Evolutionary conservation across 2,888 invertebrate species (phyloP), one percentile per base, ranked within the genome.

Genomic region (Archaeoteleia sp.): DNA sequence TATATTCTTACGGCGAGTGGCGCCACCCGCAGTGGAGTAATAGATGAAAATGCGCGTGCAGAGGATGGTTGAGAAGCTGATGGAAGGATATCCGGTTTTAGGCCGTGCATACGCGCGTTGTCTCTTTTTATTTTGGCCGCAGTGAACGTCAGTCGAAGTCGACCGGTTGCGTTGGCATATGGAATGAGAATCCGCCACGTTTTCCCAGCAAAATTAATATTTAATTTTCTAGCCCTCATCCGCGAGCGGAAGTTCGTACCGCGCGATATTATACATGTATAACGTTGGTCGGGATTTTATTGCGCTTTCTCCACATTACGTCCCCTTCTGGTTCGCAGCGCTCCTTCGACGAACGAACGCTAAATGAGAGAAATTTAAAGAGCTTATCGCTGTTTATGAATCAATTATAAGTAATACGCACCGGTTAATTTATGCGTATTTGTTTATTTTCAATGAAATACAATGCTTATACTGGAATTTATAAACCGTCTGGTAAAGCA

Each of bases 201-300:
- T 67, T 35, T 62, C 70, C 60, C 55, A 67, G 69, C 65, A 63
- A 75, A 80, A 82, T 82, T 82, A 82, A 81, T 82, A 81, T 81
- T 82, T 82, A 79, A 82, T 80, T 80, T 79, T 76, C 76, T 69
- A 78, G 75, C 77, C 75, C 74, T 77, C 75, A 73, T 74, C 74
- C 76, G 71, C 74, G 65, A 55, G 70, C 70, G 73, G 78, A 76
- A 74, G 72, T 70, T 75, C 54, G 66, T 68, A 70, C 73, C 71
- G 71, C 69, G 61, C 60, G 66, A 53, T 42, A 53, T 51, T 46
- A 51, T 61, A 53, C 65, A 30, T 39, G 42, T 49, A 40, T 57
- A 58, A 29, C 40, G 51, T 42, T 43, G 45, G 5, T 32, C 45
- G 66, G 72, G 72, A 46, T 75, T 77, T 76, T 74, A 76, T 76